Conservation (phyloP, 92 coral and sea anemone genomes). For the Chrysogorgia sp. region DNA sequence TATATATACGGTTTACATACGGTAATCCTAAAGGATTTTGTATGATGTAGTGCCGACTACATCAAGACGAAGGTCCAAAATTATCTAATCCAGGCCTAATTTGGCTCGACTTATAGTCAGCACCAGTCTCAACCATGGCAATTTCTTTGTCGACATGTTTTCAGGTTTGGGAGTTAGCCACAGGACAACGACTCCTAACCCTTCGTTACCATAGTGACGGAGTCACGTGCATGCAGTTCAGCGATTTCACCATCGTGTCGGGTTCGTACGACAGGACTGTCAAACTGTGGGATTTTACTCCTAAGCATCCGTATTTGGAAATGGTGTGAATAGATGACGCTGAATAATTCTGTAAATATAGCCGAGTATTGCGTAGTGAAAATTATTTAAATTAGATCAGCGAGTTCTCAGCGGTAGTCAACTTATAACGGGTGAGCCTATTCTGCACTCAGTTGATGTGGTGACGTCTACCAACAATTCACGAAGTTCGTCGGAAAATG, state of each 20-base stretch:
- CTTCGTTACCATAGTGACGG: conserved; percentile 98
- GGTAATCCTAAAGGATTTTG: too few relatives aligned
- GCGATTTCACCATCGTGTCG: conserved; percentile 91
- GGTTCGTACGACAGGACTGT: conserved; percentile 99
- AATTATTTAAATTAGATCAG: too few relatives aligned
- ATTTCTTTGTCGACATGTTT: background rate
- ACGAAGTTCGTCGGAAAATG: too few relatives aligned
- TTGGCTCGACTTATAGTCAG: too few relatives aligned
- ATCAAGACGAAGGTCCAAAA: too few relatives aligned
- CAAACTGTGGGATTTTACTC: conserved; percentile 93
- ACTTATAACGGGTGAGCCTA: too few relatives aligned
- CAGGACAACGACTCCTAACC: conserved; percentile 95
- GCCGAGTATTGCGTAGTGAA: too few relatives aligned
- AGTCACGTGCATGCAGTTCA: conserved; percentile 95
- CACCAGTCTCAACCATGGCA: background rate
- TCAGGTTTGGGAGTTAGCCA: conserved; percentile 97
- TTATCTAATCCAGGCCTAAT: background rate
- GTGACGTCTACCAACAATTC: too few relatives aligned
- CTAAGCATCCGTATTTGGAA: conserved; percentile 76
- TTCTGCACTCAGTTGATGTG: too few relatives aligned
- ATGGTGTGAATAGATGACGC: conserved; percentile 2
- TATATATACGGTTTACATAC: background rate
- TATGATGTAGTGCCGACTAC: too few relatives aligned
- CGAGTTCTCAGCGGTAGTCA: too few relatives aligned
- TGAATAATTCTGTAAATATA: background rate